Evolutionary conservation across 2,797 vertebrate genomes (phyloP).

Genomic region (Danio choprae): DNA sequence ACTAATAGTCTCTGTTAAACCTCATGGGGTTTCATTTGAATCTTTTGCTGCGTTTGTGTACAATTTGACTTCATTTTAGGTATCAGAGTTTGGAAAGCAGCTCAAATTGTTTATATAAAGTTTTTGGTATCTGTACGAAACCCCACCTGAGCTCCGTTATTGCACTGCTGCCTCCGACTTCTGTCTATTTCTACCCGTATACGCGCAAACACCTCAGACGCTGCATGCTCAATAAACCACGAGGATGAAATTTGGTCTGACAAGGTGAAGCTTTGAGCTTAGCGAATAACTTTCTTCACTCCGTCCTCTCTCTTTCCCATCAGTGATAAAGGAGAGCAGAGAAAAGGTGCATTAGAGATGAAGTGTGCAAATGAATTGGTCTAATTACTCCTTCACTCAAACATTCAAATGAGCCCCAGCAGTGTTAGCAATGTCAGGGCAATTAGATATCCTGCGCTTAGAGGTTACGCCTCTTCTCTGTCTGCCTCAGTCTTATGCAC

Average conservation of each 20-base stretch:
- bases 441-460: slow-evolving; percentile 74
- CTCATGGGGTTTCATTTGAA: background rate
- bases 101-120: background rate
- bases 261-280: slow-evolving; percentile 79
- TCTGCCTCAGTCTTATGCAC: slow-evolving; percentile 54
- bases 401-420: slow-evolving; percentile 77
- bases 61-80: background rate
- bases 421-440: slow-evolving; percentile 72
- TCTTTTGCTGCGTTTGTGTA: background rate
- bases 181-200: slow-evolving; percentile 58
- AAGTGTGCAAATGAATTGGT: slow-evolving; percentile 78
- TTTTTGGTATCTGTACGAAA: background rate
- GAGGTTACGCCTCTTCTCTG: slow-evolving; percentile 68
- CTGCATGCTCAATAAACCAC: slow-evolving; percentile 75
- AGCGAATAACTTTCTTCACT: slow-evolving; percentile 70
- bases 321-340: slow-evolving; percentile 46
- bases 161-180: slow-evolving; percentile 50
- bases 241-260: slow-evolving; percentile 73
- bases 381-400: slow-evolving; percentile 77
- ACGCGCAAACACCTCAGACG: slow-evolving; percentile 71
- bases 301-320: slow-evolving; percentile 60
- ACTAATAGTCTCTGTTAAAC: background rate
- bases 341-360: slow-evolving; percentile 70
- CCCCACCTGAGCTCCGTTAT: background rate
- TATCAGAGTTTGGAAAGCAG: background rate